Percentiles rank a stretch among this genome's conserved stretches.
Conservation (phyloP, 2,113 vertebrate genomes). For the Neogobius melanostomus region DNA sequence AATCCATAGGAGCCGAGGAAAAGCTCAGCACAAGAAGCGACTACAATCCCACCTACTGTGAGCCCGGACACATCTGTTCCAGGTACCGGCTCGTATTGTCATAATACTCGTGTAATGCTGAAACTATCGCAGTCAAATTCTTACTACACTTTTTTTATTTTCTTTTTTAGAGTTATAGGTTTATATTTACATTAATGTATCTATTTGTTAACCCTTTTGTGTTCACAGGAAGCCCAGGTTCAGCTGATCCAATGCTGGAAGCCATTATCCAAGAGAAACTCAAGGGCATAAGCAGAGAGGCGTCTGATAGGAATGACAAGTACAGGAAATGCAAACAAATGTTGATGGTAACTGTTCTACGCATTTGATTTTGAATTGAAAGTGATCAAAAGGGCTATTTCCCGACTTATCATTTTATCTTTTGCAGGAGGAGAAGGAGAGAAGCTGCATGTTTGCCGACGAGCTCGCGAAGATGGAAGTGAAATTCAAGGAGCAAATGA, state of each 20-base stretch:
- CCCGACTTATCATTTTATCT: neutral
- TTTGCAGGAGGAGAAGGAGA: conserved; percentile 90
- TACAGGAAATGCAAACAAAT: conserved; percentile 94
- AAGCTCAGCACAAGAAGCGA: conserved; percentile 62
- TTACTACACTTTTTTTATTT: neutral
- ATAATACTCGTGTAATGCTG: neutral
- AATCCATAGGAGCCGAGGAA: conserved; percentile 67
- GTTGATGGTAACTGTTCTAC: conserved; percentile 79
- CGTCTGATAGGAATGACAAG: conserved; percentile 88
- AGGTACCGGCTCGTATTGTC: conserved; percentile 49
- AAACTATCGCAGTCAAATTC: too few species aligned
- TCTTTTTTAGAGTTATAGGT: neutral
- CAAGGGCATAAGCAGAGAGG: conserved; percentile 89
- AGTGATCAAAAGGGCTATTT: neutral
- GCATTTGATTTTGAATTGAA: neutral
- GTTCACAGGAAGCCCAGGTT: conserved; percentile 78
- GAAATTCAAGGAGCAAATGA: conserved; percentile 94
- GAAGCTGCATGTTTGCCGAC: conserved; percentile 88
- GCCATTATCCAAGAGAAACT: conserved; percentile 87
- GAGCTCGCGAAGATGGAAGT: conserved; percentile 90
- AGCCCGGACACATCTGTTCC: conserved; percentile 77
- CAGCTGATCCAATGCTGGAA: conserved; percentile 83
- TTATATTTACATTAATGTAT: neutral
- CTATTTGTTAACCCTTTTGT: neutral
- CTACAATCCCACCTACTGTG: conserved; percentile 59